Conservation (phyloP, 2,888 invertebrate species). For the Cerceris ruficornis region DNA sequence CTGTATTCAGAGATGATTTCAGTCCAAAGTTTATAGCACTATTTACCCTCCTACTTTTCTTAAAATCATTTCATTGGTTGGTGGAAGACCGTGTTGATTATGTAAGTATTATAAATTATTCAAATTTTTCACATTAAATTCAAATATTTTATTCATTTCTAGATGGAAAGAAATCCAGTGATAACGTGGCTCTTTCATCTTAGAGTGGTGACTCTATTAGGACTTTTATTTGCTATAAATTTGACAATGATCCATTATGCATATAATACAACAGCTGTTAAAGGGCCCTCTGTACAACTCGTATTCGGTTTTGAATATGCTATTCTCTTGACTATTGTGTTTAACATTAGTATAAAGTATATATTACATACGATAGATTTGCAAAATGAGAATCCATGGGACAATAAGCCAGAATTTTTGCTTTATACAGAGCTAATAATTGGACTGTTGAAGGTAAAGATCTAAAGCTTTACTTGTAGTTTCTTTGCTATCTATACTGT, state of each 20-base stretch:
- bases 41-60: slow-evolving; percentile 96
- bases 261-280: slow-evolving; percentile 94
- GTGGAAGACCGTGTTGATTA: slow-evolving; percentile 99
- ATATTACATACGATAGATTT: slow-evolving; percentile 93
- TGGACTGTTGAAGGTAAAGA: slow-evolving; percentile 88
- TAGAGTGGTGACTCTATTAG: slow-evolving; percentile 92
- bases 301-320: slow-evolving; percentile 99
- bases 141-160: slow-evolving; percentile 50
- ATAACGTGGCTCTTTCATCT: slow-evolving; percentile 98
- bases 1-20: slow-evolving; percentile 99
- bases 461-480: neutral
- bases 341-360: slow-evolving; percentile 97
- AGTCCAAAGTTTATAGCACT: slow-evolving; percentile 98
- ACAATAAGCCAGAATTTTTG: slow-evolving; percentile 98
- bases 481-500: neutral
- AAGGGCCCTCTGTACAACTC: slow-evolving; percentile 98
- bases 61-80: slow-evolving; percentile 99
- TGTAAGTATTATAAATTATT: slow-evolving; percentile 85
- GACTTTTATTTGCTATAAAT: slow-evolving; percentile 92
- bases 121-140: neutral
- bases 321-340: slow-evolving; percentile 95
- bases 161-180: slow-evolving; percentile 99
- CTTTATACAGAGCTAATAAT: slow-evolving; percentile 98
- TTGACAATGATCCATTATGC: slow-evolving; percentile 95
- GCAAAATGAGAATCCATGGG: slow-evolving; percentile 97